Evolutionary conservation across 2,888 invertebrate species (phyloP).

Genomic region (Acleris emargana): DNA sequence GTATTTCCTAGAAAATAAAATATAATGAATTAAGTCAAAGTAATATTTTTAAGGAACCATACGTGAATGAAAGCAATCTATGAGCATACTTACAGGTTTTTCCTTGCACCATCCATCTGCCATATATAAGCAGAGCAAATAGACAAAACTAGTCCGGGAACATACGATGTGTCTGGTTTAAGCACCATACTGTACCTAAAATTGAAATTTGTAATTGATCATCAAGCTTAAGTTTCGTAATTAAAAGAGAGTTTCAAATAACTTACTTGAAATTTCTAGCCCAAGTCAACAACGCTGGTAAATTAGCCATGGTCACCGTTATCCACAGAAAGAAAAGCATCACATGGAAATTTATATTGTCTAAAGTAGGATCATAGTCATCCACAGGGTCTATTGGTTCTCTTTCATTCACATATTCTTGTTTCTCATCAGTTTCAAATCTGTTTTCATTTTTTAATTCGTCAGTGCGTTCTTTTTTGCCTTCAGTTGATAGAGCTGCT

Average conservation of each 20-base stretch:
- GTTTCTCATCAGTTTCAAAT: slow-evolving; percentile 38
- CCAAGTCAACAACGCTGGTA: slow-evolving; percentile 91
- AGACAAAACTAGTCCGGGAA: slow-evolving; percentile 83
- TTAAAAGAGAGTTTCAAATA: background rate
- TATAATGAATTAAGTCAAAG: background rate
- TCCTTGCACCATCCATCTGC: slow-evolving; percentile 86
- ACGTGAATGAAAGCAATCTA: background rate
- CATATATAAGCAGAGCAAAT: slow-evolving; percentile 85
- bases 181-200: slow-evolving; percentile 80
- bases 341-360: slow-evolving; percentile 88
- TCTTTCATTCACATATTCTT: background rate
- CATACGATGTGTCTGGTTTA: slow-evolving; percentile 85
- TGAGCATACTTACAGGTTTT: slow-evolving; percentile 83
- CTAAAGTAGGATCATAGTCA: slow-evolving; percentile 51
- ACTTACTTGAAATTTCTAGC: slow-evolving; percentile 90
- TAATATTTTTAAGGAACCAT: background rate
- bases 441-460: slow-evolving; percentile 32
- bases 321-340: slow-evolving; percentile 88
- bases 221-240: too few species aligned
- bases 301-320: slow-evolving; percentile 85
- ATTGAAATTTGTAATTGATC: too few species aligned
- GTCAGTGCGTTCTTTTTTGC: background rate
- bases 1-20: slow-evolving; percentile 70
- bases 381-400: slow-evolving; percentile 7
- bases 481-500: slow-evolving; percentile 1